Percentiles rank a stretch among this genome's conserved stretches.
phyloP scores from a whole-genome alignment of 2,797 vertebrate species.

The Sebastes oblongus region DNA sequence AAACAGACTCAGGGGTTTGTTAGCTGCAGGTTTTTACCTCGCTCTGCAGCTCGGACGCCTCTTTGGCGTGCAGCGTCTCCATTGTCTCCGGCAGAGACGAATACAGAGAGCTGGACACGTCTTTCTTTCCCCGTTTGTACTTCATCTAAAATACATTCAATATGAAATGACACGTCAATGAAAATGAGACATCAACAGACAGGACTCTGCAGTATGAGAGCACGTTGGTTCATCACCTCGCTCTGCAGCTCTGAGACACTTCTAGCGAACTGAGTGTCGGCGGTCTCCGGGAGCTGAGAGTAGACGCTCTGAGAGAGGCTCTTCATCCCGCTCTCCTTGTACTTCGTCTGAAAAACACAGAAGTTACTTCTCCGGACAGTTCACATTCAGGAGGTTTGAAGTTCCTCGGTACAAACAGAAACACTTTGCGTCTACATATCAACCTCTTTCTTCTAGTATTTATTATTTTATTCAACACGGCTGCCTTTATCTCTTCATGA shows the following conservation, averaged over 20 bases:
- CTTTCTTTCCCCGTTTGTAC: conserved; percentile 85
- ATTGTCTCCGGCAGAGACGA: conserved; percentile 87
- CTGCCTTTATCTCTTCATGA: neutral
- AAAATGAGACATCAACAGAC: too few relatives aligned
- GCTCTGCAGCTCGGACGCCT: conserved; percentile 86
- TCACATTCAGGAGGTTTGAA: too few relatives aligned
- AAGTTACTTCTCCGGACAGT: too few relatives aligned
- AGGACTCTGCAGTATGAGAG: too few relatives aligned
- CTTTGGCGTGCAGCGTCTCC: conserved; percentile 88
- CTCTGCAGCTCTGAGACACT: conserved; percentile 77
- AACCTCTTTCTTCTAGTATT: neutral
- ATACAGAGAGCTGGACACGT: conserved; percentile 81
- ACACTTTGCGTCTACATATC: neutral
- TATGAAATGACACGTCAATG: neutral
- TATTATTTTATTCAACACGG: too few relatives aligned
- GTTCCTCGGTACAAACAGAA: neutral
- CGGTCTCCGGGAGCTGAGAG: conserved; percentile 67
- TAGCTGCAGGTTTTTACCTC: conserved; percentile 73
- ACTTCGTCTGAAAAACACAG: conserved; percentile 71
- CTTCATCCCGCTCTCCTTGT: conserved; percentile 76
- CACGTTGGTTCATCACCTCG: conserved; percentile 76
- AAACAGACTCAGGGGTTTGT: too few relatives aligned
- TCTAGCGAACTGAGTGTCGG: conserved; percentile 65
- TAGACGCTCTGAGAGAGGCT: conserved; percentile 80
- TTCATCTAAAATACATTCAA: conserved; percentile 75